Base-by-base conservation (phyloP, 2,113 vertebrate species). In the Pluvianellus socialis region DNA sequence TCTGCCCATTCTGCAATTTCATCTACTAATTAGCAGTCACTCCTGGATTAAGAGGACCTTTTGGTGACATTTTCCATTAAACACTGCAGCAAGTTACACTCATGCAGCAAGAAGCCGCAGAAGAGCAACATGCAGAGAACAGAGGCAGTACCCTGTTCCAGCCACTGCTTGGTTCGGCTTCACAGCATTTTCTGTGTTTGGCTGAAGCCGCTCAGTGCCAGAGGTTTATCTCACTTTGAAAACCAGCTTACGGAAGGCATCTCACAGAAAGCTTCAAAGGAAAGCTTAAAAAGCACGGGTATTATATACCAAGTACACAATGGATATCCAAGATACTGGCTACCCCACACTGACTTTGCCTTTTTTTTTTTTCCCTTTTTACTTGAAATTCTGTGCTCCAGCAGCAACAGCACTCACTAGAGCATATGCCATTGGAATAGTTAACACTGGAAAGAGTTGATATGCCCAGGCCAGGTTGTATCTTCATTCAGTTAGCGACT, bases 191-290 rank as follows among this genome's bases (percentile, higher is more conserved):
- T 44, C 92, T 88, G 79, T 33, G 65, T 92, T 93, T 30, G 16
- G 49, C 52, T 73, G 79, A 52, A 73, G 47, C 76, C 61, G 22
- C 61, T 91, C 61, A 72, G 66, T 67, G 70, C 75, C 81, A 93
- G 82, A 95, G 73, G 86, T 86, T 90, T 88, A 68, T 81, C 58
- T 94, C 93, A 81, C 89, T 92, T 96, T 76, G 77, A 75, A 96
- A 94, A 88, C 40, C 71, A 70, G 47, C 53, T 49, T 96, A 87
- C 76, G 33, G 45, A 67, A 35, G 28, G 70, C 3, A 0, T 22
- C 55, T 77, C 45, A 50, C 15, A 65, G 21, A 44, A 70, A 82
- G 26, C 42, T 92, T 79, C 72, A 71, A 86, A 70, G 76, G 9
- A 70, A 42, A 62, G 22, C 61, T 88, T 44, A 30, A 82, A 75